Base-by-base conservation (phyloP, 1,140 invertebrate genomes). In the Drosophila obscura region DNA sequence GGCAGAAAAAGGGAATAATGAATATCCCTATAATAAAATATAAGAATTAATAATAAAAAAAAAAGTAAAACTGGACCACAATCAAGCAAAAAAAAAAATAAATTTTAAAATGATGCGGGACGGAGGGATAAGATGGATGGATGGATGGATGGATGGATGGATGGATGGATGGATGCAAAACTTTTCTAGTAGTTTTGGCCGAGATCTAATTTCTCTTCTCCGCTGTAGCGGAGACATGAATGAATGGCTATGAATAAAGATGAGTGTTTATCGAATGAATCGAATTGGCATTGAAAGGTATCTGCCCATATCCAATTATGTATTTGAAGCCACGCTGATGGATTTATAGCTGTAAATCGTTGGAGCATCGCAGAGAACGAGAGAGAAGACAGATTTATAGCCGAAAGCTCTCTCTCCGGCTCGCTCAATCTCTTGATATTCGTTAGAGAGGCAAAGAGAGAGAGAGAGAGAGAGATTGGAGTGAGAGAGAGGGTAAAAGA, bases 211-310 rank as follows among this genome's bases (percentile, higher is more conserved):
- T 39, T 39, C 35, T 39, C 11, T 39, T 39, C 7, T 5, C 9
- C 31, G 31, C 31, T 35, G 31, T 11, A 35, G 9, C 31, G 31
- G 9, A 16, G 16, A 48, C 15, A 22, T 48, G 16, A 48, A 48
- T 48, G 22, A 4, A 11, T 48, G 4, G 15, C 45, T 11, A 19
- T n/a, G 26, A n/a, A 39, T 28, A 31, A 22, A 67, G 45, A 16
- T 45, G 15, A 72, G 24, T 39, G 45, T 64, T 50, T 53, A 65
- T 45, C 53, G 52, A 75, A 75, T 71, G 78, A 76, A 79, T 84
- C 66, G 78, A 76, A 79, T 84, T 80, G 80, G 76, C 80, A 62
- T 68, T 79, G 41, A 64, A 67, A 73, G 53, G 39, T 84, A 77
- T 84, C 73, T 73, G 59, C 55, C 58, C 71, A 80, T 65, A 80